phyloP scores from a whole-genome alignment of 2,113 vertebrate genomes.

The Aptenodytes forsteri region DNA sequence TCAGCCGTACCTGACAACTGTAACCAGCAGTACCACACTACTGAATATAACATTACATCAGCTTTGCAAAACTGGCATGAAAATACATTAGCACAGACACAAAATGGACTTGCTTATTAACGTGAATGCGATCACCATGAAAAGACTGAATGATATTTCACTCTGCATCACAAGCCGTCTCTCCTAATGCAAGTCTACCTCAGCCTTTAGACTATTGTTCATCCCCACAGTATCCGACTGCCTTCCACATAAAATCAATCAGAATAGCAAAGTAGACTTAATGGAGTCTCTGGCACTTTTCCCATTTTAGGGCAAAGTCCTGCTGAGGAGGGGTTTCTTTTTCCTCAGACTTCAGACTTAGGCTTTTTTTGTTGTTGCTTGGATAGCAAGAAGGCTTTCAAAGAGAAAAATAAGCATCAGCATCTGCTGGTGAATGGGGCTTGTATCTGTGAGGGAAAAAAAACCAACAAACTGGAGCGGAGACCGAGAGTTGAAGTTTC shows the following conservation, averaged over 20 bases:
- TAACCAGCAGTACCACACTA: not conserved
- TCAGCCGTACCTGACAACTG: not conserved
- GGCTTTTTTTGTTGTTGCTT: not conserved
- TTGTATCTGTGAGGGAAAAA: not conserved
- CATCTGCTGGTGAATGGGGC: not conserved
- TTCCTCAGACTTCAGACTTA: not conserved
- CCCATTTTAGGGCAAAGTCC: slow-evolving; percentile 25
- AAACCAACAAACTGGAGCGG: not conserved
- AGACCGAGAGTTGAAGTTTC: not conserved
- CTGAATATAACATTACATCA: not conserved
- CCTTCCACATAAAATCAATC: not conserved
- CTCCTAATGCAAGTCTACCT: not conserved
- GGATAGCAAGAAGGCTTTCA: not conserved
- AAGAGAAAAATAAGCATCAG: not conserved
- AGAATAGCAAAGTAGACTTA: slow-evolving; percentile 2
- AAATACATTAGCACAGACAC: not conserved
- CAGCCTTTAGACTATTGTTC: not conserved
- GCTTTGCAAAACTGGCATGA: not conserved
- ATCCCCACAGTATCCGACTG: not conserved
- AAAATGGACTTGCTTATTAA: not conserved
- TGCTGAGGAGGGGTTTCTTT: slow-evolving; percentile 10
- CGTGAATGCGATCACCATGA: not conserved
- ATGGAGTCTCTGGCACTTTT: slow-evolving; percentile 48
- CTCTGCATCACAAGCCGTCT: not conserved
- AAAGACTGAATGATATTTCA: not conserved